phyloP scores from a whole-genome alignment of 2,113 vertebrate species.

The Bufo bufo region DNA sequence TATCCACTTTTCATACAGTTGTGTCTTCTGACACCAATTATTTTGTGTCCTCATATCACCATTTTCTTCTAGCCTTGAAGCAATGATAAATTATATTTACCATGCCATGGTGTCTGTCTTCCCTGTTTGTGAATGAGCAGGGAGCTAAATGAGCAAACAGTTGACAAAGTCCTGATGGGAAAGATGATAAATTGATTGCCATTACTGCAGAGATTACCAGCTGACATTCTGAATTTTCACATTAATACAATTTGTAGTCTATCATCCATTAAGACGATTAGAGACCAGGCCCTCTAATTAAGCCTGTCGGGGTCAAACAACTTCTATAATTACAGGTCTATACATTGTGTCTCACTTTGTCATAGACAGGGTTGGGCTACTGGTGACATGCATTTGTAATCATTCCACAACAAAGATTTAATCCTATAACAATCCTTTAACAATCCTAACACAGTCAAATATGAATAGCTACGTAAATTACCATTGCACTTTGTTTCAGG shows the following conservation, averaged over 20 bases:
- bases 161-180: constrained; percentile 65
- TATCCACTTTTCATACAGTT: not conserved
- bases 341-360: constrained; percentile 68
- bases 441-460: too few relatives aligned
- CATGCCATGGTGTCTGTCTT: constrained; percentile 59
- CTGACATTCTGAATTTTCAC: constrained; percentile 64
- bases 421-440: too few relatives aligned
- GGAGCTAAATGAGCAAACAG: constrained; percentile 64
- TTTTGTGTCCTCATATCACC: not conserved
- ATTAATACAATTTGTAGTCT: constrained; percentile 62
- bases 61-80: not conserved
- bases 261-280: constrained; percentile 65
- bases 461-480: too few relatives aligned
- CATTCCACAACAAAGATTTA: not conserved
- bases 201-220: constrained; percentile 64
- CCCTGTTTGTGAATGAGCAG: constrained; percentile 58
- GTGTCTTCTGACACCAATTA: not conserved
- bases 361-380: constrained; percentile 66
- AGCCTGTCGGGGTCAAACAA: constrained; percentile 65
- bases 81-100: constrained; percentile 57
- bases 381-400: constrained; percentile 56
- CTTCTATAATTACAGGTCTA: constrained; percentile 66
- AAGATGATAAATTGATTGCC: constrained; percentile 62
- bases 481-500: too few relatives aligned
- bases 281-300: constrained; percentile 67